A percentile compares a stretch with the other conserved stretches of the same genome.
Evolutionary conservation across 1,140 invertebrate genomes (phyloP).

Genomic region (Drosophila busckii): DNA sequence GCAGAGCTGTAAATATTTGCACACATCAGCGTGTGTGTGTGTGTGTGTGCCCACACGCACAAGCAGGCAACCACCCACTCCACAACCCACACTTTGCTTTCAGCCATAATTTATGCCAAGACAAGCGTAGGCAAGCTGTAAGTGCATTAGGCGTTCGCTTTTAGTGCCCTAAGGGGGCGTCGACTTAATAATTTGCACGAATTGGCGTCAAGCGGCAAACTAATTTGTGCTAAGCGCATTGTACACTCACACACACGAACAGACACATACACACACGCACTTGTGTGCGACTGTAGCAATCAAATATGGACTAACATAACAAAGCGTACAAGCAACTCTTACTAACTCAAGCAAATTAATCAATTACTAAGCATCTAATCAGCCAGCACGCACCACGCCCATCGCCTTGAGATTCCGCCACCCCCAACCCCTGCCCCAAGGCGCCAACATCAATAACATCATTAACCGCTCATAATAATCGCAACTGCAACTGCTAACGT

Average conservation of each 20-base stretch:
- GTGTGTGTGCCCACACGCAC: neutral
- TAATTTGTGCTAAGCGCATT: conserved; percentile 67
- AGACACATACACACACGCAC: conserved; percentile 12
- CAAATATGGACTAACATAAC: conserved; percentile 13
- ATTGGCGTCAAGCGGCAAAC: conserved; percentile 63
- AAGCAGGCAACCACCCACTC: neutral
- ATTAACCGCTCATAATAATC: conserved; percentile 47
- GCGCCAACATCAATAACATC: conserved; percentile 67
- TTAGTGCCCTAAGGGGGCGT: conserved; percentile 46
- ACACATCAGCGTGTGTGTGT: conserved; percentile 18
- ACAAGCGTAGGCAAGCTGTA: conserved; percentile 34
- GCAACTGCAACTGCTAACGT: too few relatives aligned
- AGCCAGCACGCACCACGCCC: conserved; percentile 11
- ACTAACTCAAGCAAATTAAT: conserved; percentile 16
- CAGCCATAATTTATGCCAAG: conserved; percentile 64
- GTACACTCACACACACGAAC: conserved; percentile 28
- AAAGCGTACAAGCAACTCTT: neutral
- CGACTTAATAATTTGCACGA: conserved; percentile 67
- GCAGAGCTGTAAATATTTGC: conserved; percentile 38
- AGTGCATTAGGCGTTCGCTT: conserved; percentile 60
- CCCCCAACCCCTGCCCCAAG: conserved; percentile 33
- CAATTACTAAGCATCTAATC: conserved; percentile 17
- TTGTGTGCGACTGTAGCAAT: neutral
- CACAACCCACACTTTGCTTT: neutral
- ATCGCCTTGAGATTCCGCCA: neutral